Conservation (phyloP, 2,113 vertebrate genomes). For the Hippocampus zosterae region DNA sequence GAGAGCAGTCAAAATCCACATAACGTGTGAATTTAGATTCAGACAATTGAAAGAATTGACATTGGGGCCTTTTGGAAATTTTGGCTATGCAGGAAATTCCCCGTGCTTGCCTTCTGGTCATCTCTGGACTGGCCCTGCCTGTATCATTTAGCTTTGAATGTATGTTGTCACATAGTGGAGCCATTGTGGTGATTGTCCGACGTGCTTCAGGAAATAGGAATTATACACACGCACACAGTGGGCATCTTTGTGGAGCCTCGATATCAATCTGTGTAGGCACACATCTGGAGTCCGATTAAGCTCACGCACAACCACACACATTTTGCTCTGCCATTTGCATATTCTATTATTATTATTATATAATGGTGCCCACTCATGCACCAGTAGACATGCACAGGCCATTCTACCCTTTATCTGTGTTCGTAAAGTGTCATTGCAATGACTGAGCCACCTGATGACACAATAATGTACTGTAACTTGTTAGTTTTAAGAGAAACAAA, state of each 20-base stretch:
- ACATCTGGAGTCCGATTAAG: slow-evolving; percentile 61
- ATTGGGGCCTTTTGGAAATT: too few species aligned
- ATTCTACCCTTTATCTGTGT: slow-evolving; percentile 36
- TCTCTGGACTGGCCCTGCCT: slow-evolving; percentile 29
- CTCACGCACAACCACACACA: slow-evolving; percentile 59
- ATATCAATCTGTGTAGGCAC: slow-evolving; percentile 67
- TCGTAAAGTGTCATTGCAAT: slow-evolving; percentile 25
- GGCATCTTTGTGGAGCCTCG: slow-evolving; percentile 61
- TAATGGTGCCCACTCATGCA: slow-evolving; percentile 36
- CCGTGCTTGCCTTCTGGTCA: background rate
- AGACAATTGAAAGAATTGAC: background rate
- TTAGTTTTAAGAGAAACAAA: too few species aligned
- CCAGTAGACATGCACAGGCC: slow-evolving; percentile 23
- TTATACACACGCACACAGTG: slow-evolving; percentile 33
- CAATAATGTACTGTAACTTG: too few species aligned
- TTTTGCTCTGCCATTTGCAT: slow-evolving; percentile 42
- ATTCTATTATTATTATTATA: slow-evolving; percentile 41
- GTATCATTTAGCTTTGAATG: slow-evolving; percentile 46
- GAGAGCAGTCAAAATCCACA: background rate
- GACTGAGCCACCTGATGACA: background rate
- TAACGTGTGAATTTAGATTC: background rate
- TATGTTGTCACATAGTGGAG: slow-evolving; percentile 58
- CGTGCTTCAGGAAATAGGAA: slow-evolving; percentile 27
- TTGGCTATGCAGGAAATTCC: too few species aligned
- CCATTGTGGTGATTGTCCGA: slow-evolving; percentile 61